Evolutionary conservation across 2,797 vertebrate species (phyloP).

Genomic region (Pangasius sanitwongsei): DNA sequence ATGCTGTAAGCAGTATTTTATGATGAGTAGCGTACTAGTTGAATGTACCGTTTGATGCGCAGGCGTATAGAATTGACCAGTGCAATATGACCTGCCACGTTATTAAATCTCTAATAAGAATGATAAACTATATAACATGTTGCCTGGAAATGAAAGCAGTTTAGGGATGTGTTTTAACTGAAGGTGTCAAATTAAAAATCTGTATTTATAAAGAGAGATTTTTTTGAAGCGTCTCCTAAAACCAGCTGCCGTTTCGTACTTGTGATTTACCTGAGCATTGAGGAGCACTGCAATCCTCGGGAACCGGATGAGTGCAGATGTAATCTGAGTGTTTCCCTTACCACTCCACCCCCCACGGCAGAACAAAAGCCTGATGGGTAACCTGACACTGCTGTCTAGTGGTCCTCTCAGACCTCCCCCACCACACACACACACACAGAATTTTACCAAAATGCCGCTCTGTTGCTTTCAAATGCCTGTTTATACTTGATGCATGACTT

Average conservation of each 20-base stretch:
- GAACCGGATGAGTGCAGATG: constrained; percentile 43
- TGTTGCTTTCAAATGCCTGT: not conserved
- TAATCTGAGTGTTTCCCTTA: constrained; percentile 42
- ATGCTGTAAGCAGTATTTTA: not conserved
- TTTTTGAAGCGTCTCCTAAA: not conserved
- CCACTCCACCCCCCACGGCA: not conserved
- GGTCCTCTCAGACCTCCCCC: constrained; percentile 29
- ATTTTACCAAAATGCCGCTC: constrained; percentile 7
- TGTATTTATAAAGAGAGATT: too few relatives aligned
- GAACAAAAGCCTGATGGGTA: constrained; percentile 53
- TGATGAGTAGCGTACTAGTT: not conserved
- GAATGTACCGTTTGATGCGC: not conserved
- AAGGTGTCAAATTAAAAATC: not conserved
- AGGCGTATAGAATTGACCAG: too few relatives aligned
- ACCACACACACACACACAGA: constrained; percentile 2
- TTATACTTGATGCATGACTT: constrained; percentile 16
- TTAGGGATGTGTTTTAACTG: not conserved
- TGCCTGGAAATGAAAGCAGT: not conserved
- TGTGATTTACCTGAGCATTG: not conserved
- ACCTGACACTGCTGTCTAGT: constrained; percentile 46
- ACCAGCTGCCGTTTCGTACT: not conserved
- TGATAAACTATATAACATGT: not conserved
- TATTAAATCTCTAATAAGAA: not conserved
- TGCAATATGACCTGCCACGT: not conserved
- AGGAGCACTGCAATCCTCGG: not conserved